A percentile compares a stretch with the other conserved stretches of the same genome.
phyloP scores from a whole-genome alignment of 2,888 invertebrate genomes.

The Encarsia formosa region DNA sequence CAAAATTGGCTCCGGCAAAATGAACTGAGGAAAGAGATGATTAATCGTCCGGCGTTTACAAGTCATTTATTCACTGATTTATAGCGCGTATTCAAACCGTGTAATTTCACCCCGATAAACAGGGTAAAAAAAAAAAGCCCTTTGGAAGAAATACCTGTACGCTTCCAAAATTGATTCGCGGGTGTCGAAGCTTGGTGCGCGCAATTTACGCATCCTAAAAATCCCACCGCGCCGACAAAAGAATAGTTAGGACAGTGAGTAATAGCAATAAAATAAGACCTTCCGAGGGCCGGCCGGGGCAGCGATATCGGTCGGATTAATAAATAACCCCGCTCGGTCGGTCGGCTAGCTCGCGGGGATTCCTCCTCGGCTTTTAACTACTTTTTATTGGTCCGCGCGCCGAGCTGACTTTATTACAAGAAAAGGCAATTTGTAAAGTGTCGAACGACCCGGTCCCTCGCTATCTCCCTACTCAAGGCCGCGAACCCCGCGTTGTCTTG shows the following conservation, averaged over 20 bases:
- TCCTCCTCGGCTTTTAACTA: background rate
- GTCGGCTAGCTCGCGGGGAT: background rate
- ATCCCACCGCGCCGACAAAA: slow-evolving; percentile 17
- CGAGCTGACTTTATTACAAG: slow-evolving; percentile 28
- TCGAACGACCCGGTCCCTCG: slow-evolving; percentile 24
- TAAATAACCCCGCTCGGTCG: slow-evolving; percentile 16
- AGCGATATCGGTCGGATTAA: slow-evolving; percentile 21
- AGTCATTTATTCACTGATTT: too few species aligned
- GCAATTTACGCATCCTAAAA: too few species aligned
- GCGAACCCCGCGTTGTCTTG: too few species aligned
- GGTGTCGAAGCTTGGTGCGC: too few species aligned
- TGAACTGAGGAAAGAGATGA: too few species aligned
- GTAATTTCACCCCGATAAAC: too few species aligned
- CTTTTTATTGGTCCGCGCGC: slow-evolving; percentile 3
- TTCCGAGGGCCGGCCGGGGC: slow-evolving; percentile 12
- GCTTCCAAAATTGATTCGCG: too few species aligned
- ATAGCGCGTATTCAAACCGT: too few species aligned
- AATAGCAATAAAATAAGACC: slow-evolving; percentile 25
- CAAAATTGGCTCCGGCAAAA: too few species aligned
- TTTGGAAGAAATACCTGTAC: too few species aligned
- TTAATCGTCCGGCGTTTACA: too few species aligned
- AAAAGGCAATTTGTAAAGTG: slow-evolving; percentile 25
- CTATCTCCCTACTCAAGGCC: background rate
- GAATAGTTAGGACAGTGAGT: slow-evolving; percentile 24
- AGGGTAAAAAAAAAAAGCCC: too few species aligned